A percentile compares a stretch with the other conserved stretches of the same genome.
These are phyloP conservation scores for Spialia ferax DNA, from an alignment of 2,888 invertebrate genomes.

Conservation along the genomic window DNA sequence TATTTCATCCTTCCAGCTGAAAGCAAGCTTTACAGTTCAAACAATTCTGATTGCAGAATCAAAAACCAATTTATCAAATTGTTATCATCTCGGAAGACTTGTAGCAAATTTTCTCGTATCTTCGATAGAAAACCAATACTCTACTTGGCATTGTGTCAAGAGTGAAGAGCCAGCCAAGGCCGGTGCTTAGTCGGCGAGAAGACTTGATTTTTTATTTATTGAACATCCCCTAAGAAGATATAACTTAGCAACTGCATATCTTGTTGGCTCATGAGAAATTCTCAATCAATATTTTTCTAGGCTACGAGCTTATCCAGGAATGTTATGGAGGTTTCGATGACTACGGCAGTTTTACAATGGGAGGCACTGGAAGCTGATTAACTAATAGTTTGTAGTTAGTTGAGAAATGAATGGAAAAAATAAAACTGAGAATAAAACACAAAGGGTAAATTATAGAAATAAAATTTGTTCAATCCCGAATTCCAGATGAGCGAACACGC, in stretches of 20 bases:
- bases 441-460: too few relatives aligned
- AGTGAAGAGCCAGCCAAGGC: conserved; percentile 40
- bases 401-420: too few relatives aligned
- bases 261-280: conserved; percentile 27
- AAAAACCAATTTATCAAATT: conserved; percentile 27
- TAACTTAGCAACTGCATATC: conserved; percentile 35
- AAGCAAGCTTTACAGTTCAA: too few relatives aligned
- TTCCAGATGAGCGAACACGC: too few relatives aligned
- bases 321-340: neutral
- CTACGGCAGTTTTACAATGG: neutral
- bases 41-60: neutral
- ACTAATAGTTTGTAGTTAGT: too few relatives aligned
- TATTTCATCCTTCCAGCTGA: too few relatives aligned
- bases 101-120: conserved; percentile 20
- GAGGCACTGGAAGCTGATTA: neutral
- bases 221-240: conserved; percentile 27
- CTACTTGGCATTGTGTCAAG: conserved; percentile 45
- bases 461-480: too few relatives aligned
- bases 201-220: conserved; percentile 42
- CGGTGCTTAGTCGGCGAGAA: conserved; percentile 39
- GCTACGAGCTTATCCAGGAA: neutral
- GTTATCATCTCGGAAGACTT: conserved; percentile 15
- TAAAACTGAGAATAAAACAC: too few relatives aligned
- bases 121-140: conserved; percentile 46
- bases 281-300: conserved; percentile 21